Base-by-base conservation (phyloP, 2,888 invertebrate species). In the Eretmocerus hayati region DNA sequence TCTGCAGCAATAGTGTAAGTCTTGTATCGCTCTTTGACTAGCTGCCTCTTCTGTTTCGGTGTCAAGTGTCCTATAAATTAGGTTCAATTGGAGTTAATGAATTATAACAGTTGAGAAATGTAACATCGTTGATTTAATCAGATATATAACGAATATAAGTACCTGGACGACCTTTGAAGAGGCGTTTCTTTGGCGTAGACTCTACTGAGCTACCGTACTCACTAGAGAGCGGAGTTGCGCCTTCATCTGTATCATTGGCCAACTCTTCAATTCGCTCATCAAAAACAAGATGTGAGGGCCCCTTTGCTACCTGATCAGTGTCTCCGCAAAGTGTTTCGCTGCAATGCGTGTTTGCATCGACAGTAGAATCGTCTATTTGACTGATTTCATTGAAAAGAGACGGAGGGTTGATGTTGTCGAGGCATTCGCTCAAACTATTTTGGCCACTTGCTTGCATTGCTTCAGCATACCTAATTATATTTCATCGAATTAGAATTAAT, bases 1-100 rank as follows among this genome's bases (percentile, higher is more conserved):
- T 77, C 79, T 1, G 79, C 83, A 0, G 81, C 83, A 33, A 90
- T 86, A 0, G 87, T 89, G 64, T 90, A 90, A 0, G 90, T 90
- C 65, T 84, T 85, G 65, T 83, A 89, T 52, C 90, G 79, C 59
- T 90, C 88, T 64, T 87, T 86, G 2, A 84, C 80, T 31, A 84
- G 69, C 57, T 81, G 81, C 33, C 90, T 74, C 62, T 84, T 84
- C 64, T 89, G 87, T 67, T 87, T 89, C 0, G 88, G 87, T 0
- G 87, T 89, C 50, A 87, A 63, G 42, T 68, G 67, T 50, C 50
- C 50, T 54, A 13, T 39, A 32, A 49, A 31, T 26, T n/a, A n/a
- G n/a, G n/a, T n/a, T n/a, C n/a, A n/a, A n/a, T n/a, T n/a, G n/a
- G n/a, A n/a, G n/a, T n/a, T n/a, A n/a, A 11, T 26, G 26, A 26